Evolutionary conservation across 1,140 invertebrate genomes (phyloP).

Genomic region (Armadillidium nasatum): DNA sequence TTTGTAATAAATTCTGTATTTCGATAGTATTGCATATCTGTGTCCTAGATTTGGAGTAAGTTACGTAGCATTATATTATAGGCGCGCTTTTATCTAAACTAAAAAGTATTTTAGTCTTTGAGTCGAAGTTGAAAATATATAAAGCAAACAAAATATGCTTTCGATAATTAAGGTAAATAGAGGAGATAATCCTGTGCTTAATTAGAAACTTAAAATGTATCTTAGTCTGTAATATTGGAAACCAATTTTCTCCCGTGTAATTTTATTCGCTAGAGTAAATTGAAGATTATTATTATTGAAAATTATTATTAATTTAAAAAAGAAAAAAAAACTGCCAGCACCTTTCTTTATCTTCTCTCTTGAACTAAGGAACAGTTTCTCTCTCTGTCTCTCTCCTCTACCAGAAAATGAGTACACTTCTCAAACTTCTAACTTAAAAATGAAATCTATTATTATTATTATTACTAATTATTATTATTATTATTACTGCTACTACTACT

Average conservation of each 20-base stretch:
- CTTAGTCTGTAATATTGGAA: not conserved
- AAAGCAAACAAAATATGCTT: not conserved
- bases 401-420: not conserved
- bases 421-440: not conserved
- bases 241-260: not conserved
- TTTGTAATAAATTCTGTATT: conserved; percentile 46
- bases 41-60: conserved; percentile 22
- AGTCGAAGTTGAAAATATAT: not conserved
- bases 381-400: not conserved
- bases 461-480: no score
- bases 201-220: not conserved
- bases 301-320: no score
- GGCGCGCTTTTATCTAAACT: no score
- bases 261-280: not conserved
- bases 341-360: not conserved
- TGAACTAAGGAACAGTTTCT: not conserved
- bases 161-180: not conserved
- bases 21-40: conserved; percentile 44
- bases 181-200: no score
- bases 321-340: not conserved
- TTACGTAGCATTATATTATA: not conserved
- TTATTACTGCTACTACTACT: no score
- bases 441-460: no score
- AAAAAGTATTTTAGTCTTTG: no score
- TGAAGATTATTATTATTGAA: not conserved